phyloP scores from a whole-genome alignment of 2,797 vertebrate species.

The Pangasius djambal region DNA sequence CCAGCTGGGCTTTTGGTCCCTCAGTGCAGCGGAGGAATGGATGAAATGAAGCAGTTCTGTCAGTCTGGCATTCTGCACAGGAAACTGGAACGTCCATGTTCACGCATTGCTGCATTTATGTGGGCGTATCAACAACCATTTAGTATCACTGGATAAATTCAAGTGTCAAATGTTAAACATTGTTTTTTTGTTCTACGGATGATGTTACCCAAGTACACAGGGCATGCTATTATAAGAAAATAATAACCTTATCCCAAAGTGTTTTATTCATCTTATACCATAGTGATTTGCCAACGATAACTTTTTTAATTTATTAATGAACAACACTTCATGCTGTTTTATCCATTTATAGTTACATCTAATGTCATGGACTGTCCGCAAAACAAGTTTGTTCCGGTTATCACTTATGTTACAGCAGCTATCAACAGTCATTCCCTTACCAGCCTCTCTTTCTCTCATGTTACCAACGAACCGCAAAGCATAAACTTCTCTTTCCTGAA shows the following conservation, averaged over 20 bases:
- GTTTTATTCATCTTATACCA: background rate
- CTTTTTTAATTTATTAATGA: background rate
- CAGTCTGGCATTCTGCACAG: conserved; percentile 5
- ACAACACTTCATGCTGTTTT: background rate
- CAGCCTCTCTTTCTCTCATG: background rate
- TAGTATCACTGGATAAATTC: background rate
- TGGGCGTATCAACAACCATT: background rate
- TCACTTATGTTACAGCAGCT: background rate
- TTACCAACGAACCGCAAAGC: background rate
- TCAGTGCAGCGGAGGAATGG: background rate
- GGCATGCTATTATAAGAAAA: background rate
- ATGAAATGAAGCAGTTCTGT: background rate
- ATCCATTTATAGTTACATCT: background rate
- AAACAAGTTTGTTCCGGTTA: no score
- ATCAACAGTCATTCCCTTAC: background rate
- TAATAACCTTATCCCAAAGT: background rate
- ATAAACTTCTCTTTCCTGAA: background rate
- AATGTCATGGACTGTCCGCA: background rate
- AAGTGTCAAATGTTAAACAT: background rate
- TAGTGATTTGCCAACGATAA: background rate
- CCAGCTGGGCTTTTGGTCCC: conserved; percentile 14
- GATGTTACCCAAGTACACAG: background rate
- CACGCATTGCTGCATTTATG: background rate
- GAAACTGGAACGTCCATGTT: background rate
- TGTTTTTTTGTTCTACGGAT: background rate